Percentiles rank a stretch among this genome's conserved stretches.
Evolutionary conservation across 2,888 invertebrate genomes (phyloP).

Genomic region (Amphipoea lucens): DNA sequence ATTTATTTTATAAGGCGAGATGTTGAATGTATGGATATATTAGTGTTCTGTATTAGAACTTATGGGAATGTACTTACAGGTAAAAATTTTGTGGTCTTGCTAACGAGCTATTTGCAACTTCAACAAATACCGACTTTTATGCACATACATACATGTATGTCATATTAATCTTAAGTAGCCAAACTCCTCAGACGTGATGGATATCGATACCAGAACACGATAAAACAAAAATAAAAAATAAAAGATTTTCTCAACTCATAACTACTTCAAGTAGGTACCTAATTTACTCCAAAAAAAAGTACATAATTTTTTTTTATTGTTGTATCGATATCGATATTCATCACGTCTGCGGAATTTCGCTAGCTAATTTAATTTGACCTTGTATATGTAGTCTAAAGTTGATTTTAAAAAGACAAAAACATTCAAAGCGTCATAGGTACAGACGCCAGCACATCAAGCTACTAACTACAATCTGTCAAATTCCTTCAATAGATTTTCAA

Average conservation of each 20-base stretch:
- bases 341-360: neutral
- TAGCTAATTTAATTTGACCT: neutral
- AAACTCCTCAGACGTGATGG: neutral
- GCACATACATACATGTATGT: neutral
- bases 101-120: conserved; percentile 4
- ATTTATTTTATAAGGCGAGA: conserved; percentile 37
- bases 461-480: too few relatives aligned
- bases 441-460: too few relatives aligned
- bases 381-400: neutral
- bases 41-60: conserved; percentile 30
- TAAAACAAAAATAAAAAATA: too few relatives aligned
- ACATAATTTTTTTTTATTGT: neutral
- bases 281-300: neutral
- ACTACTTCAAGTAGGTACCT: neutral
- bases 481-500: too few relatives aligned
- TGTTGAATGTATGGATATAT: conserved; percentile 24
- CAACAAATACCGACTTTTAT: conserved; percentile 5
- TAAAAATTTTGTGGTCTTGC: conserved; percentile 19
- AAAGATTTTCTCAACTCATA: neutral
- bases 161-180: neutral
- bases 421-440: neutral
- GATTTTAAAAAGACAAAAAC: neutral
- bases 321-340: neutral
- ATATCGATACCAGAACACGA: neutral
- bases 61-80: conserved; percentile 3